phyloP scores from a whole-genome alignment of 1,140 invertebrate genomes.

The Arctopsyche grandis region DNA sequence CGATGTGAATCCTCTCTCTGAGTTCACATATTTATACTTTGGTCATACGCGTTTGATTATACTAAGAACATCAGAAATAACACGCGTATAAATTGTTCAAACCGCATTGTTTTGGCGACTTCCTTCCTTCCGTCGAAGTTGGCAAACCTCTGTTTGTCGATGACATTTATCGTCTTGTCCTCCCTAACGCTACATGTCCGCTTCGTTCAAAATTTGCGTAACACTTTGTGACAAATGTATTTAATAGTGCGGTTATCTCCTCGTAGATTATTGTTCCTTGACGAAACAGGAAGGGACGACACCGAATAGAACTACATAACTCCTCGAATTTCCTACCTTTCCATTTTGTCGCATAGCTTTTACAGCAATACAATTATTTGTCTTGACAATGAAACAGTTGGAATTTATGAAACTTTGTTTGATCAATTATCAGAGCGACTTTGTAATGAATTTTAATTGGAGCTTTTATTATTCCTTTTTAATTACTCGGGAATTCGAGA shows the following conservation, averaged over 20 bases:
- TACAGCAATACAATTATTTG: neutral
- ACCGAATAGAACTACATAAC: neutral
- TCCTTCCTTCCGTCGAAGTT: too few species aligned
- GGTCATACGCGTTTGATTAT: too few species aligned
- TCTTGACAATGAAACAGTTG: neutral
- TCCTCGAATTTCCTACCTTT: neutral
- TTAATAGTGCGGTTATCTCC: neutral
- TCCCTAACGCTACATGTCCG: neutral
- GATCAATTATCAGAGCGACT: too few species aligned
- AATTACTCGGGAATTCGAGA: too few species aligned
- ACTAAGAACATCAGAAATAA: too few species aligned
- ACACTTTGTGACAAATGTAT: slow-evolving; percentile 17
- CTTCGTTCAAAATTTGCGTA: neutral
- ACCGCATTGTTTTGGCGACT: neutral
- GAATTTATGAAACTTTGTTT: too few species aligned
- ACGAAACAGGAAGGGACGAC: neutral
- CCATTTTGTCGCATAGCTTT: neutral
- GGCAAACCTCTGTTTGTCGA: neutral
- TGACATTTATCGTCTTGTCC: neutral
- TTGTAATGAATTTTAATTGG: too few species aligned
- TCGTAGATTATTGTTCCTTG: slow-evolving; percentile 3
- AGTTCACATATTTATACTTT: too few species aligned
- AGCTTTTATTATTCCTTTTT: too few species aligned
- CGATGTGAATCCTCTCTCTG: neutral
- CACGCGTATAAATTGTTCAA: neutral